Conservation (phyloP, 2,797 vertebrate genomes). For the Silurus aristotelis region DNA sequence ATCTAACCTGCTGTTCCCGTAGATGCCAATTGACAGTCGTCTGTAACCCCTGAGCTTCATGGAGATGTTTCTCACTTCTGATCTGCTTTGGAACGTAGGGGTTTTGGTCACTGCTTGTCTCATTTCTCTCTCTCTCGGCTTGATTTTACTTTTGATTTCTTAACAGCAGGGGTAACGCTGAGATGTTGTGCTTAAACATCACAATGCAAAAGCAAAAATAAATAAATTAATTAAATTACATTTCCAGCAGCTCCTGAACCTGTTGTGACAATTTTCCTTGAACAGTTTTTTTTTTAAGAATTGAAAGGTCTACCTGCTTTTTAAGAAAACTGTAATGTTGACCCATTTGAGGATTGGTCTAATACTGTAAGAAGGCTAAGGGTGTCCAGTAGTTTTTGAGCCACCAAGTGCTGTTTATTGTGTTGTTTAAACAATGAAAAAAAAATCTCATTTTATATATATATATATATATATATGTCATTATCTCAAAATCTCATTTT, state of each 20-base stretch:
- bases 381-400: background rate
- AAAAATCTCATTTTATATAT: background rate
- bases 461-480: background rate
- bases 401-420: background rate
- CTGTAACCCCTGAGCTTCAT: conserved; percentile 26
- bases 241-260: background rate
- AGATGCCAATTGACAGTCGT: conserved; percentile 31
- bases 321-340: conserved; percentile 39
- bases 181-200: conserved; percentile 43
- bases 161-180: conserved; percentile 29
- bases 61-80: conserved; percentile 26
- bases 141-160: conserved; percentile 47
- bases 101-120: conserved; percentile 44
- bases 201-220: conserved; percentile 15
- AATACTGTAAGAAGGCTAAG: background rate
- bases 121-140: conserved; percentile 42
- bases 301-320: conserved; percentile 20
- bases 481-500: too few relatives aligned
- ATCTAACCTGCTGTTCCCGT: conserved; percentile 43
- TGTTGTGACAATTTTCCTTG: conserved; percentile 32
- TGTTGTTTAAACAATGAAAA: background rate
- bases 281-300: background rate
- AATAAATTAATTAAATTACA: background rate
- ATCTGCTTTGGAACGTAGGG: conserved; percentile 36
- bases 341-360: conserved; percentile 8